Base-by-base conservation (phyloP, 2,888 invertebrate species). In the Erebia epiphron region DNA sequence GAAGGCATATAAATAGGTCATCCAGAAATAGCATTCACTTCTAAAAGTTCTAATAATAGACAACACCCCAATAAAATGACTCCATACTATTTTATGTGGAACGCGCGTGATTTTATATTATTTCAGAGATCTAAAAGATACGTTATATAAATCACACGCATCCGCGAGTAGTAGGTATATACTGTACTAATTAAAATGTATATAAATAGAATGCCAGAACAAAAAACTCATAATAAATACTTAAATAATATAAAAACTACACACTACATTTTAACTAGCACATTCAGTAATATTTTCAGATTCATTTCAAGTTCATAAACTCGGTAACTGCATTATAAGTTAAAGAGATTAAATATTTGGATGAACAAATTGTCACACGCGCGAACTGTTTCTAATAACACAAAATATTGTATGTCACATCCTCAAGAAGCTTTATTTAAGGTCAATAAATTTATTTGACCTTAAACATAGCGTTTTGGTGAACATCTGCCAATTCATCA, bases 261-360 rank as follows among this genome's bases (percentile, higher is more conserved):
- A 75, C 73, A 80, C 88, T 88, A 90, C 89, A 89, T 88, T 90
- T 89, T 85, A 89, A 90, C 87, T 89, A 89, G 89, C 89, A 90
- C 88, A 89, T 88, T 86, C 84, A 81, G 88, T 89, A 89, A 89
- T 83, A 90, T 89, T 90, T 90, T 89, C 89, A 90, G 89, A 90
- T 90, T 67, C 62, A 74, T 60, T 21, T 56, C 13, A 8, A 18
- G 8, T 56, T 14, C 9, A 13, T 4, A 57, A 16, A 10, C 5
- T 16, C 13, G 18, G 5, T 18, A 46, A 41, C 14, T 18, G 57
- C 14, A 26, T 57, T 60, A 9, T 1, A 14, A 35, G 21, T 21
- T 60, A 11, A 8, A 58, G 35, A 14, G n/a, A 35, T 7, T 7
- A 35, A 35, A 35, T 35, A 1, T 35, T 35, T 35, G 35, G 35